A percentile compares a stretch with the other conserved stretches of the same genome.
Conservation (phyloP, 1,140 invertebrate species). For the Lucilia sericata region DNA sequence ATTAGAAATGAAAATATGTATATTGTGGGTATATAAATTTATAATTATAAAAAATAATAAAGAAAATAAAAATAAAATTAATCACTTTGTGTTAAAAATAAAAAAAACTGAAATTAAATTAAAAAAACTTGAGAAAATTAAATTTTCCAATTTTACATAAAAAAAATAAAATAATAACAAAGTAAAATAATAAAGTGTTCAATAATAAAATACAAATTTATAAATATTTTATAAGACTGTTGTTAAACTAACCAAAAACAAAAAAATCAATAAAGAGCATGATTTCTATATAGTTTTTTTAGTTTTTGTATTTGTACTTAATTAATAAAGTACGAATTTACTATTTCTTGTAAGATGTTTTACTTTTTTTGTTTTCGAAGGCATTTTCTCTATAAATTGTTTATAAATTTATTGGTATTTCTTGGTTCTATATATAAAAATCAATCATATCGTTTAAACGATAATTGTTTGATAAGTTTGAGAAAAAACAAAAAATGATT, state of each 20-base stretch:
- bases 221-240: background rate
- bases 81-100: conserved; percentile 35
- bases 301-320: background rate
- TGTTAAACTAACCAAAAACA: background rate
- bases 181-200: conserved; percentile 5
- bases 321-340: background rate
- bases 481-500: background rate
- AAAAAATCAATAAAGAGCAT: background rate
- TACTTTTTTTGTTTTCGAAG: background rate
- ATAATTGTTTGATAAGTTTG: conserved; percentile 38
- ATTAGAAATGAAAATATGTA: background rate
- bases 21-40: background rate
- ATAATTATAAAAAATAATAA: conserved; percentile 21
- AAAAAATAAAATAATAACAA: conserved; percentile 29
- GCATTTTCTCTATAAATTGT: conserved; percentile 24
- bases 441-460: conserved; percentile 45
- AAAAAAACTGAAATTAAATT: conserved; percentile 24
- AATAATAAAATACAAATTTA: background rate
- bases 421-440: background rate
- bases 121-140: conserved; percentile 40
- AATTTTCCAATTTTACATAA: conserved; percentile 20
- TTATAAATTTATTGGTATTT: background rate
- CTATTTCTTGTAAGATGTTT: background rate
- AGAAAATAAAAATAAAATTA: conserved; percentile 28
- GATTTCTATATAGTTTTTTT: background rate